phyloP scores from a whole-genome alignment of 64 coral and sea anemone species.

The Astreopora myriophthalma region DNA sequence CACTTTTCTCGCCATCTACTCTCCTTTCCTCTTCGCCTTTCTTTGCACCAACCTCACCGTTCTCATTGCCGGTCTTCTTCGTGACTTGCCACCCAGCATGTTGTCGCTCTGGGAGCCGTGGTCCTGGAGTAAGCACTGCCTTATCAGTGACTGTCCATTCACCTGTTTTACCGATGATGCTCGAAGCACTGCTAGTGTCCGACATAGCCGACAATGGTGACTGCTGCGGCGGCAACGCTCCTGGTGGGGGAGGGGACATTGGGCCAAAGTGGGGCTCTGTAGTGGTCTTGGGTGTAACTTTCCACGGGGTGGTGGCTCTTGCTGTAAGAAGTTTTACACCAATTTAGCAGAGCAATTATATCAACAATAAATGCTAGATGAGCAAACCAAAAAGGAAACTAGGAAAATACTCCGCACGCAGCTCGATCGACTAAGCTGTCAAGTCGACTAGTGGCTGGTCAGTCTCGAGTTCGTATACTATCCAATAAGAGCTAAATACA shows the following conservation, averaged over 20 bases:
- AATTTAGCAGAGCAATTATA: not conserved
- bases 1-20: not conserved
- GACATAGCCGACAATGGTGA: conserved; percentile 74
- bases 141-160: conserved; percentile 89
- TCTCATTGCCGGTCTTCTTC: conserved; percentile 36
- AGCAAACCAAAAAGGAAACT: no score
- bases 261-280: conserved; percentile 78
- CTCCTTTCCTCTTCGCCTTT: conserved; percentile 1
- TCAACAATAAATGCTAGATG: no score
- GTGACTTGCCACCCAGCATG: conserved; percentile 85
- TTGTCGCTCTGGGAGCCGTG: conserved; percentile 85
- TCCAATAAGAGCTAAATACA: no score
- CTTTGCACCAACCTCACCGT: not conserved
- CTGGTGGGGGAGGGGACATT: conserved; percentile 87
- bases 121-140: conserved; percentile 10
- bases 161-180: conserved; percentile 82
- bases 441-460: no score
- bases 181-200: conserved; percentile 76
- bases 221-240: conserved; percentile 45
- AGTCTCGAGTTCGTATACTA: no score
- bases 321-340: conserved; percentile 30
- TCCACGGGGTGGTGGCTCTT: conserved; percentile 88
- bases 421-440: no score
- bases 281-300: conserved; percentile 62
- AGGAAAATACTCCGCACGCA: no score